Conservation (phyloP, 1,140 invertebrate genomes). For the Cotesia chilonis region DNA sequence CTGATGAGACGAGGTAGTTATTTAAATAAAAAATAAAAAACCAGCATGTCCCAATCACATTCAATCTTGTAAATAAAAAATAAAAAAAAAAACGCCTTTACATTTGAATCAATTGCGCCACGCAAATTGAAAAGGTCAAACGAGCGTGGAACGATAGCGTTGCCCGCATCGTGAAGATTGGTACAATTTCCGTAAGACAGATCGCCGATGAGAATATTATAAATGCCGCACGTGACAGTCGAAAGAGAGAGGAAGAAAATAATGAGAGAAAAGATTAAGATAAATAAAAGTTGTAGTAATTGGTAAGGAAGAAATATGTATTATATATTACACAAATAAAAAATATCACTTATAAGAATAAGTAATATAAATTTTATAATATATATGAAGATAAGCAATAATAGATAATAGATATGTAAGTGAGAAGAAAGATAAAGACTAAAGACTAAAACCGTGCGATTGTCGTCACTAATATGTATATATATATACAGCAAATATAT, state of each 20-base stretch:
- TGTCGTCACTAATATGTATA: constrained; percentile 21
- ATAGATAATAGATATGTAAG: neutral
- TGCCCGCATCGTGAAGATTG: constrained; percentile 37
- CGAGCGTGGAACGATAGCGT: constrained; percentile 38
- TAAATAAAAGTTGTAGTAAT: neutral
- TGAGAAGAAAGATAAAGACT: constrained; percentile 13
- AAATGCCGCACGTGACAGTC: constrained; percentile 35
- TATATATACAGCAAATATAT: neutral
- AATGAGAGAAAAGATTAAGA: neutral
- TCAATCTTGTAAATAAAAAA: neutral
- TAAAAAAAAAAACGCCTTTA: constrained; percentile 30
- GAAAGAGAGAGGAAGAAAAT: constrained; percentile 18
- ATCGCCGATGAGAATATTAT: constrained; percentile 38
- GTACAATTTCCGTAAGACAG: constrained; percentile 39
- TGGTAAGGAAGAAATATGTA: too few species aligned
- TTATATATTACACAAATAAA: too few species aligned
- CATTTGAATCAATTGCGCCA: constrained; percentile 39
- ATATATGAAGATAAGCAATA: neutral
- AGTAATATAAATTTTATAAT: too few species aligned
- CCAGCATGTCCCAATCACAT: constrained; percentile 21
- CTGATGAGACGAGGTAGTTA: neutral
- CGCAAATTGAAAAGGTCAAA: constrained; percentile 40
- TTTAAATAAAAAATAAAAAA: constrained; percentile 13
- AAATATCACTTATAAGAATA: too few species aligned
- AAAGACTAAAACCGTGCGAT: neutral